Base-by-base conservation (phyloP, 2,797 vertebrate species). In the Gadopsis bispinosus region DNA sequence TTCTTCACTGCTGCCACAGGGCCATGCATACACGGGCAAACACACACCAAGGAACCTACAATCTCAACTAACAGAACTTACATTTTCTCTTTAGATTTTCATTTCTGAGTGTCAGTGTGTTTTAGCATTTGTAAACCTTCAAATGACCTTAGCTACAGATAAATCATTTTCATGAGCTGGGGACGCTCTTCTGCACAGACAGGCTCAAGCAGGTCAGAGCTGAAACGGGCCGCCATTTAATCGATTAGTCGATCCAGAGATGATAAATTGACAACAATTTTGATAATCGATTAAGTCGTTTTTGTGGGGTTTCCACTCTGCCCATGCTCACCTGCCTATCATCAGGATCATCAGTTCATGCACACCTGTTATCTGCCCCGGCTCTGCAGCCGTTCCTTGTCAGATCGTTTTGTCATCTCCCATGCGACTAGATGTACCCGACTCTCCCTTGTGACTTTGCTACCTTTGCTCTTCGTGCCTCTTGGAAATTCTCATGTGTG, bases 1-100 rank as follows among this genome's bases (percentile, higher is more conserved):
- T 75, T 68, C 53, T 43, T 75, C 69, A 69, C 43, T 69, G 62
- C 37, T 66, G 59, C 73, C 64, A 61, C 68, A 60, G 55, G 66
- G 50, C 4, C 20, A 43, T 26, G 17, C 2, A 33, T 41, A 76
- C 37, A 61, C 3, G 20, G 17, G 71, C 45, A 50, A 51, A 43
- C 6, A 72, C n/a, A 14, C 12, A n/a, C n/a, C 13, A 66, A 53
- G 16, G 6, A 65, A 53, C n/a, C 16, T 17, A 17, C 22, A 37
- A 8, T 50, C 9, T 63, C 2, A 53, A 8, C 13, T 7, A 12
- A 8, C 29, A 69, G 17, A 19, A 47, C 7, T 9, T 56, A 3
- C 0, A 37, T 6, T 4, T 35, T 37, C 0, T 37, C 26, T 9
- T 13, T n/a, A 0, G 9, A 4, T 29, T 39, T 64, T 29, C 5